Evolutionary conservation across 2,797 vertebrate species (phyloP).

Genomic region (Pseudopleuronectes americanus): DNA sequence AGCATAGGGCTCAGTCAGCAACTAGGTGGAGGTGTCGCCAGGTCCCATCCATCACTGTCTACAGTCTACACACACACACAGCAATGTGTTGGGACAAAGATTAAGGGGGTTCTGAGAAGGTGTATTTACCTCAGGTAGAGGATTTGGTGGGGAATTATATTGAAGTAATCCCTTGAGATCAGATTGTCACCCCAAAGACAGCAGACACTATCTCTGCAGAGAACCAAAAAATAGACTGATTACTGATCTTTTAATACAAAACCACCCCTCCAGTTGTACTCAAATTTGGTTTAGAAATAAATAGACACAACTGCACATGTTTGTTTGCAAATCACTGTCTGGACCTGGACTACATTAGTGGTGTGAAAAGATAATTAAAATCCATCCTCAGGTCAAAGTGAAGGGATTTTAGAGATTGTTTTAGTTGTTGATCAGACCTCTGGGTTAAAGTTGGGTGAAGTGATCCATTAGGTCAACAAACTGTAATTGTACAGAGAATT

Average conservation of each 20-base stretch:
- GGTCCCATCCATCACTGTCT: conserved; percentile 91
- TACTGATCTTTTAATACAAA: background rate
- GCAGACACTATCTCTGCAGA: background rate
- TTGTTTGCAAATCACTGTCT: background rate
- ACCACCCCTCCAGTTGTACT: background rate
- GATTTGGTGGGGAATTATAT: conserved; percentile 2
- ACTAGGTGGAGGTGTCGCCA: conserved; percentile 84
- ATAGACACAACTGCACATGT: background rate
- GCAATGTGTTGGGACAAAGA: conserved; percentile 19
- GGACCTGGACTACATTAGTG: background rate
- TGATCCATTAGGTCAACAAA: background rate
- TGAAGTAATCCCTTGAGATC: background rate
- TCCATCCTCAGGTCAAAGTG: no score
- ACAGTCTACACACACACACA: conserved; percentile 51
- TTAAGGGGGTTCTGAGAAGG: conserved; percentile 8
- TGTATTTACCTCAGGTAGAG: conserved; percentile 15
- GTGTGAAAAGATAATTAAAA: background rate
- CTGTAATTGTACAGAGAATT: background rate
- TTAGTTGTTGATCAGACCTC: no score
- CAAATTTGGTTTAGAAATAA: no score
- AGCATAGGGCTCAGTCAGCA: conserved; percentile 92
- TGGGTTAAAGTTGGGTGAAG: no score
- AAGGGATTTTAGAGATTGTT: no score
- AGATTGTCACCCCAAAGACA: background rate
- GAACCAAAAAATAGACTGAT: background rate